phyloP scores from a whole-genome alignment of 2,797 vertebrate genomes.

The Corythornis leucogaster region DNA sequence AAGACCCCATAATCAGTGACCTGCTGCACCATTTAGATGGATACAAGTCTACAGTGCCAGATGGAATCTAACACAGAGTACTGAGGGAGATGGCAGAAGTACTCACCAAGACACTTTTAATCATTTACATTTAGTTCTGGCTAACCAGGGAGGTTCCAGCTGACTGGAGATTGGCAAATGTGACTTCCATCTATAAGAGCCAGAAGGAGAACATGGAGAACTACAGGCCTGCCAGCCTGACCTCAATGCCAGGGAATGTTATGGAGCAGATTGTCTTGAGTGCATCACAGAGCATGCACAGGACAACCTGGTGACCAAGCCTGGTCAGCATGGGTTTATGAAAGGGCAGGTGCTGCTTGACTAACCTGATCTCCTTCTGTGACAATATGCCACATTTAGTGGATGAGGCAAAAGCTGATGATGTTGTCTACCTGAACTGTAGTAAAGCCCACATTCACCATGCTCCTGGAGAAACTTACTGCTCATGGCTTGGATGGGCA shows the following conservation, averaged over 20 bases:
- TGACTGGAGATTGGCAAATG: not conserved
- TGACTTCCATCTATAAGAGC: not conserved
- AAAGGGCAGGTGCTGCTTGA: not conserved
- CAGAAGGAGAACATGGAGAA: not conserved
- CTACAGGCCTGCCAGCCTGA: too few relatives aligned
- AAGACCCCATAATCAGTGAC: not conserved
- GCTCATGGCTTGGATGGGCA: too few relatives aligned
- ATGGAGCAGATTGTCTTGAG: too few relatives aligned
- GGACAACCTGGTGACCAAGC: too few relatives aligned
- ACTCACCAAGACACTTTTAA: too few relatives aligned
- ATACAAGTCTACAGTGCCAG: too few relatives aligned
- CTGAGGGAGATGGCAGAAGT: too few relatives aligned
- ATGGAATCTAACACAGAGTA: too few relatives aligned
- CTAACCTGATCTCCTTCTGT: not conserved
- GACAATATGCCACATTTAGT: not conserved
- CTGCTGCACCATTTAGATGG: not conserved
- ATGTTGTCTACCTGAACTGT: not conserved
- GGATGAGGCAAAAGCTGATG: not conserved
- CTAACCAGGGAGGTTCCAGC: not conserved
- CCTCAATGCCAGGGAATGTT: too few relatives aligned
- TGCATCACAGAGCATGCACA: too few relatives aligned
- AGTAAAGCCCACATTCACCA: not conserved
- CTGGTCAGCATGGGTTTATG: too few relatives aligned
- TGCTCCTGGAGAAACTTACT: too few relatives aligned
- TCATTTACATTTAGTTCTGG: not conserved